These are phyloP conservation scores for Nasua narica DNA, from an alignment of 2,797 vertebrate genomes.

Conservation along the genomic window DNA sequence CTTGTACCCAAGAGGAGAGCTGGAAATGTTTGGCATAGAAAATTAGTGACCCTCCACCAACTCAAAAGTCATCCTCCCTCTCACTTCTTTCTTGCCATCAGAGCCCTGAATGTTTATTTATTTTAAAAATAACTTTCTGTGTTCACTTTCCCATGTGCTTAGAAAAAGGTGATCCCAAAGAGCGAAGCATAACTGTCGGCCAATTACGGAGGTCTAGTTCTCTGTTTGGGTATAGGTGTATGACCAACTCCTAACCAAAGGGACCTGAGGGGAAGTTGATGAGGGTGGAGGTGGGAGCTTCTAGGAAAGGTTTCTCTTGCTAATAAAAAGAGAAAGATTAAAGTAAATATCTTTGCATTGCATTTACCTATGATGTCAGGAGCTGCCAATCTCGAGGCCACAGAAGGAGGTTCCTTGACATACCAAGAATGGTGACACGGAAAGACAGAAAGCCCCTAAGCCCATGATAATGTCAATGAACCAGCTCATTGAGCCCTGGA, in stretches of 20 bases:
- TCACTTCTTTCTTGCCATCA: not conserved
- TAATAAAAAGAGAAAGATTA: not conserved
- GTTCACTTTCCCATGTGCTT: not conserved
- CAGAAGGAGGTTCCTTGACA: not conserved
- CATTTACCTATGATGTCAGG: not conserved
- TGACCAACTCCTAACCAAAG: not conserved
- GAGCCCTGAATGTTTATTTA: not conserved
- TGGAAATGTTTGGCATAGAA: not conserved
- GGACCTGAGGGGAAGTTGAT: not conserved
- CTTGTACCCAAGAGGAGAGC: not conserved
- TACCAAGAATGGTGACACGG: not conserved
- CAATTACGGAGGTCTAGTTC: not conserved
- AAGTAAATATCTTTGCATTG: not conserved
- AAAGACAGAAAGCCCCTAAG: not conserved
- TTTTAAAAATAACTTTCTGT: not conserved
- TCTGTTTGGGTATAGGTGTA: not conserved
- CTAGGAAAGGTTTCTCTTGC: not conserved
- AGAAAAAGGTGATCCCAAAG: not conserved
- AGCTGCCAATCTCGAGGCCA: not conserved
- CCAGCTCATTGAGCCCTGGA: not conserved
- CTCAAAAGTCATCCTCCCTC: not conserved
- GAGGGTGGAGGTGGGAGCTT: not conserved
- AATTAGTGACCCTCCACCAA: not conserved
- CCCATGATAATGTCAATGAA: not conserved
- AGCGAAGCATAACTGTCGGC: not conserved